These are phyloP conservation scores for Stichodactyla mertensii DNA, from an alignment of 64 coral and sea anemone species.

Conservation along the genomic window DNA sequence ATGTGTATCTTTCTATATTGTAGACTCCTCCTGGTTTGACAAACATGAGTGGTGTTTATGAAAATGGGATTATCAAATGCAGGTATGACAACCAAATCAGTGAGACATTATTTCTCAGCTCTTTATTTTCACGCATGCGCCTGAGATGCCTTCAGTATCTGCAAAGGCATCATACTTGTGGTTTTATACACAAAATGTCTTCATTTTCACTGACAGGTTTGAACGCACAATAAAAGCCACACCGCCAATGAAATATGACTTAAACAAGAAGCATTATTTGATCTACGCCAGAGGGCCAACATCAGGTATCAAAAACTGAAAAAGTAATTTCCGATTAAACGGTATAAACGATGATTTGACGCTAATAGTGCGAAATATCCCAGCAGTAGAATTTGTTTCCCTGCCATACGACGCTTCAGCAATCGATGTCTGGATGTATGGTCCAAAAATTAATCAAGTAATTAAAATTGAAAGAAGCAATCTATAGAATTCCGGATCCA, in stretches of 20 bases:
- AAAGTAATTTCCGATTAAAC: no score
- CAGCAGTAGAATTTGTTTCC: no score
- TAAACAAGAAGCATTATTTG: not conserved
- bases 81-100: conserved; percentile 5
- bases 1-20: not conserved
- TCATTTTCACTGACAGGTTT: not conserved
- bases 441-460: no score
- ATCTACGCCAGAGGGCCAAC: conserved; percentile 13
- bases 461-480: no score
- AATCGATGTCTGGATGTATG: no score
- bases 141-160: no score
- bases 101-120: no score
- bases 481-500: no score
- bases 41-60: not conserved
- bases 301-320: not conserved
- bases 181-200: not conserved
- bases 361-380: no score
- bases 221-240: not conserved
- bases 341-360: no score
- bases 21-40: conserved; percentile 18
- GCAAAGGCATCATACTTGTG: not conserved
- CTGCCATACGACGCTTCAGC: no score
- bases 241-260: conserved; percentile 15
- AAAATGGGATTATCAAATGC: conserved; percentile 9
- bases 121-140: no score